A percentile compares a stretch with the other conserved stretches of the same genome.
Conservation (phyloP, 2,888 invertebrate species). For the Hemicrepidius hirtus region DNA sequence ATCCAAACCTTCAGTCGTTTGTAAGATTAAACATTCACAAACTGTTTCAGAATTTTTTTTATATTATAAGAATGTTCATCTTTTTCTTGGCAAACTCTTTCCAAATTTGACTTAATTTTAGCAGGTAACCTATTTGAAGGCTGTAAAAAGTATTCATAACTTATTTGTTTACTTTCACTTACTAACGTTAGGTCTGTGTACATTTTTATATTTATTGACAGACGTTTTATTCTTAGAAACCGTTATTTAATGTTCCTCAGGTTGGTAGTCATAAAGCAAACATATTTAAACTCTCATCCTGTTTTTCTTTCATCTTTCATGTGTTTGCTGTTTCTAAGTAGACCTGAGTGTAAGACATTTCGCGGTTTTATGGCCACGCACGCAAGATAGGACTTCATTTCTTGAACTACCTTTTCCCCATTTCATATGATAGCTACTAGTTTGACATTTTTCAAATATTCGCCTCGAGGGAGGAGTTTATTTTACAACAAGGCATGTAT, state of each 20-base stretch:
- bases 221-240: neutral
- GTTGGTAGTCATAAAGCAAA: neutral
- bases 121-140: too few relatives aligned
- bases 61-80: too few relatives aligned
- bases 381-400: slow-evolving; percentile 1
- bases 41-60: too few relatives aligned
- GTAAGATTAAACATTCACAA: too few relatives aligned
- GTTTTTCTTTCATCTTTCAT: neutral
- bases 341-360: neutral
- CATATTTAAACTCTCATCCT: neutral
- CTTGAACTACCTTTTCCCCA: neutral
- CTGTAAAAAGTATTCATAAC: too few relatives aligned
- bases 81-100: too few relatives aligned
- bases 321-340: slow-evolving; percentile 1
- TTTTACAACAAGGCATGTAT: too few relatives aligned
- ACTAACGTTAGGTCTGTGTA: neutral
- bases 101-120: too few relatives aligned
- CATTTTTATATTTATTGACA: neutral
- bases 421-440: neutral
- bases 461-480: neutral
- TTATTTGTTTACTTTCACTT: too few relatives aligned
- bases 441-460: neutral
- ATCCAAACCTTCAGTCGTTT: too few relatives aligned
- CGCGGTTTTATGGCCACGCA: slow-evolving; percentile 10
- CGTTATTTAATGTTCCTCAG: neutral